Conservation (phyloP, 1,140 invertebrate species). For the Procambarus clarkii region DNA sequence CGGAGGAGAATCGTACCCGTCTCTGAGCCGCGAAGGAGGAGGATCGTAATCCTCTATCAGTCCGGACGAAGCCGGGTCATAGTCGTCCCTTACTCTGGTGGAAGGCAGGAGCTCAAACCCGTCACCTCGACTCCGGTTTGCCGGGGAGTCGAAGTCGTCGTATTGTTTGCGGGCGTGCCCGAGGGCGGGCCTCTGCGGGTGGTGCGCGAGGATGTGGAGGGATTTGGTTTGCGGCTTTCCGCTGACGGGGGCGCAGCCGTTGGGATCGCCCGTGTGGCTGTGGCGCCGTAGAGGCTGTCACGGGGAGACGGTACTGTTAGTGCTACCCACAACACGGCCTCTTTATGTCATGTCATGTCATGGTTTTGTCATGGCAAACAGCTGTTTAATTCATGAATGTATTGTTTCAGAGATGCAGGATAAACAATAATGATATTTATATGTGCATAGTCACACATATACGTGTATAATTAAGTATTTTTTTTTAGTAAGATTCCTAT, state of each 20-base stretch:
- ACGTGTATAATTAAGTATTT: background rate
- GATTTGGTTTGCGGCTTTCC: conserved; percentile 8
- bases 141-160: conserved; percentile 22
- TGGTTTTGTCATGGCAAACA: background rate
- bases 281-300: conserved; percentile 63
- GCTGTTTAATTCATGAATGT: background rate
- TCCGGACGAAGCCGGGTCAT: conserved; percentile 15
- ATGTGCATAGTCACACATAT: background rate
- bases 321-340: background rate
- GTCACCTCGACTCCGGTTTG: conserved; percentile 22
- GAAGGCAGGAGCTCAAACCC: conserved; percentile 35
- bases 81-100: conserved; percentile 44
- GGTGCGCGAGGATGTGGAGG: conserved; percentile 2
- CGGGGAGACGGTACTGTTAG: conserved; percentile 61
- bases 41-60: conserved; percentile 29
- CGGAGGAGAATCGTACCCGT: conserved; percentile 24
- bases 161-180: conserved; percentile 42
- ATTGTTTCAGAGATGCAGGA: background rate
- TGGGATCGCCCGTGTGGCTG: conserved; percentile 54
- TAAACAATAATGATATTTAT: background rate
- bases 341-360: too few relatives aligned
- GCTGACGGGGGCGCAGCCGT: conserved; percentile 13
- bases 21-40: conserved; percentile 1
- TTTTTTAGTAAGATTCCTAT: background rate
- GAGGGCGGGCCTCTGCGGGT: conserved; percentile 5